These are phyloP conservation scores for Cephalophus harveyi DNA, from an alignment of 2,113 vertebrate species.

Conservation along the genomic window DNA sequence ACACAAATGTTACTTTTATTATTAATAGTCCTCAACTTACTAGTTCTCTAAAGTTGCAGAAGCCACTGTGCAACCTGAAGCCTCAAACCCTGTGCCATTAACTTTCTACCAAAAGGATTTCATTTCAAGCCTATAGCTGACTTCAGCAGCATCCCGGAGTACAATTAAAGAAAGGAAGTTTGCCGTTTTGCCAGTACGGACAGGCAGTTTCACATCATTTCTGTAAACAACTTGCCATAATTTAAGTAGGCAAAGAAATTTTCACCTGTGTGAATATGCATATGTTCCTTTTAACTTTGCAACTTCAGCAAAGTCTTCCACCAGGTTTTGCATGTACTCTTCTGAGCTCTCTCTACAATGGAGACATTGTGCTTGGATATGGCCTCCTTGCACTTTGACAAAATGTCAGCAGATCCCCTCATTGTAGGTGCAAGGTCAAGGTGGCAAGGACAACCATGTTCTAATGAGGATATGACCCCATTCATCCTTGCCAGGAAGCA, in stretches of 20 bases:
- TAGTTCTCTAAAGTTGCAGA: not conserved
- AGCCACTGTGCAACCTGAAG: not conserved
- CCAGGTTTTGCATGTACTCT: conserved; percentile 90
- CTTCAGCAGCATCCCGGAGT: not conserved
- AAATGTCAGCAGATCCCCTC: conserved; percentile 84
- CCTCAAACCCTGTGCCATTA: not conserved
- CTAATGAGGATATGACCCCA: conserved; percentile 69
- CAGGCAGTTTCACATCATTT: conserved; percentile 92
- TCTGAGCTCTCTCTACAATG: conserved; percentile 87
- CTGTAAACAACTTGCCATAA: conserved; percentile 90
- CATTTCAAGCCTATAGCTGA: not conserved
- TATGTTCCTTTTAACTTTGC: conserved; percentile 91
- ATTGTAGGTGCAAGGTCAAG: conserved; percentile 82
- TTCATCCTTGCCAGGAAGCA: conserved; percentile 80
- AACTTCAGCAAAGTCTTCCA: conserved; percentile 90
- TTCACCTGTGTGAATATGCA: conserved; percentile 87
- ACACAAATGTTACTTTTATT: not conserved
- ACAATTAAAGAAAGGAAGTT: conserved; percentile 83
- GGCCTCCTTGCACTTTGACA: conserved; percentile 91
- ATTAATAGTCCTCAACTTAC: not conserved
- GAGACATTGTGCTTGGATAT: conserved; percentile 90
- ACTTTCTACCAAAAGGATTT: not conserved
- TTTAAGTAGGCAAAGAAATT: conserved; percentile 90
- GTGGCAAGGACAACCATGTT: conserved; percentile 63
- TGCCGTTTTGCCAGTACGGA: conserved; percentile 88